Evolutionary conservation across 2,888 invertebrate species (phyloP).

Genomic region (Lycia hirtaria): DNA sequence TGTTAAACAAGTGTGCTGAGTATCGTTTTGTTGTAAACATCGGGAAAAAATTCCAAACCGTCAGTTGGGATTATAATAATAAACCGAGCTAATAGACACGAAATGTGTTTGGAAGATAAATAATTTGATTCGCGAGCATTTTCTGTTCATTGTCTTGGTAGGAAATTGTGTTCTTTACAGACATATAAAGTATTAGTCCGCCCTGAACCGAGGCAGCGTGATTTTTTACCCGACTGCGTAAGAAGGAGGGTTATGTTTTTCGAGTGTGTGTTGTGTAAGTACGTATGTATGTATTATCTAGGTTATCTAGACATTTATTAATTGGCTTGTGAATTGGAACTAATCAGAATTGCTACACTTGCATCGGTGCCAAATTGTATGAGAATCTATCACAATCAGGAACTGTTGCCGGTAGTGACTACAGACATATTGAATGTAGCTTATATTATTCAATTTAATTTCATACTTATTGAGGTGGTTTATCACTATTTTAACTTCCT

Average conservation of each 20-base stretch:
- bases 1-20: conserved; percentile 39
- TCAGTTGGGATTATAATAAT: conserved; percentile 26
- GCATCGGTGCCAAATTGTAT: conserved; percentile 9
- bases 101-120: conserved; percentile 21
- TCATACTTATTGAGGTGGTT: no score
- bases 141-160: conserved; percentile 8
- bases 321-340: not conserved
- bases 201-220: not conserved
- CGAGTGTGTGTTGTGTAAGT: no score
- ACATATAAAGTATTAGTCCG: not conserved
- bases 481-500: no score
- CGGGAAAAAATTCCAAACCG: conserved; percentile 19
- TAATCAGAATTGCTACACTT: conserved; percentile 1
- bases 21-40: conserved; percentile 28
- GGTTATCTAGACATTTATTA: conserved; percentile 4
- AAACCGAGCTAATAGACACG: conserved; percentile 23
- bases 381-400: conserved; percentile 2
- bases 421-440: no score
- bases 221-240: no score
- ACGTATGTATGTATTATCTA: no score
- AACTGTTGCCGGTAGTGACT: not conserved
- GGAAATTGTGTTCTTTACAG: not conserved
- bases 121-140: not conserved
- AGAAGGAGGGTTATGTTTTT: no score
- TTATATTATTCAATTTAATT: no score